These are phyloP conservation scores for Oxyteleia sp. DNA, from an alignment of 2,888 invertebrate genomes.

Conservation along the genomic window DNA sequence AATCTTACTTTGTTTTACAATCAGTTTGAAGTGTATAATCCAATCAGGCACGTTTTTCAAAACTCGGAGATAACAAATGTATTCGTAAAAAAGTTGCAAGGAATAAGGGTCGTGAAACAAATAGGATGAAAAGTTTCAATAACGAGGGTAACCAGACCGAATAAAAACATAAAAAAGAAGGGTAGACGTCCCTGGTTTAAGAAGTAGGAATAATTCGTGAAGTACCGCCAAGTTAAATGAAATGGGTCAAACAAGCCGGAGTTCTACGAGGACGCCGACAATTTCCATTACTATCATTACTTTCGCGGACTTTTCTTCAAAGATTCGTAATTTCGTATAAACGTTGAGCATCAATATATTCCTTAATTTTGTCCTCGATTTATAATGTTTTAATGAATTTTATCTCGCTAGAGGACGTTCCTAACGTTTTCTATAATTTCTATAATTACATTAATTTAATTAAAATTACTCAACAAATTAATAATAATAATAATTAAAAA, in stretches of 20 bases:
- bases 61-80: too few relatives aligned
- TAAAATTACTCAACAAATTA: too few relatives aligned
- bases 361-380: too few relatives aligned
- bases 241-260: constrained; percentile 34
- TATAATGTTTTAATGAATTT: too few relatives aligned
- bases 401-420: too few relatives aligned
- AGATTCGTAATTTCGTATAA: background rate
- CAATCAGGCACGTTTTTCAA: too few relatives aligned
- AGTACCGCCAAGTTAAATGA: constrained; percentile 26
- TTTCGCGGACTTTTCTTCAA: constrained; percentile 10
- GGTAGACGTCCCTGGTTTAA: background rate
- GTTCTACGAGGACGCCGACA: constrained; percentile 8
- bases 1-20: too few relatives aligned
- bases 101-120: constrained; percentile 10
- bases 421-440: too few relatives aligned
- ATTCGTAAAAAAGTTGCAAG: background rate
- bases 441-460: too few relatives aligned
- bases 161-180: constrained; percentile 15
- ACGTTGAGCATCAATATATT: too few relatives aligned
- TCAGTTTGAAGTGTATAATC: too few relatives aligned
- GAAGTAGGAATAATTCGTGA: constrained; percentile 5
- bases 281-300: constrained; percentile 35
- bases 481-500: too few relatives aligned
- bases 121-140: constrained; percentile 29
- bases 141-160: constrained; percentile 22